These are phyloP conservation scores for Gopherus flavomarginatus DNA, from an alignment of 2,113 vertebrate genomes.

Conservation along the genomic window DNA sequence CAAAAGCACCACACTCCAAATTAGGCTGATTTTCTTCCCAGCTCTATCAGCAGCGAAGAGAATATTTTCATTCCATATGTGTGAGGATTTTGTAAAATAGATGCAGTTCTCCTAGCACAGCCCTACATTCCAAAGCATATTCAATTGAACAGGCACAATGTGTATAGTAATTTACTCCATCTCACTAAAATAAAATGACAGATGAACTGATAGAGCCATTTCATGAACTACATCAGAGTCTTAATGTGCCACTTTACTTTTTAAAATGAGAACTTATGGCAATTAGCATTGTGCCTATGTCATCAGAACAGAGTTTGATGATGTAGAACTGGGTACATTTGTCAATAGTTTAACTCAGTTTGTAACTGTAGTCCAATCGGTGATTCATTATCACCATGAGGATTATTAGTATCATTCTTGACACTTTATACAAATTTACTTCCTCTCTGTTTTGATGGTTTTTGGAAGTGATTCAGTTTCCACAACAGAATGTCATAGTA, in stretches of 20 bases:
- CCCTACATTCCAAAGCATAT: not conserved
- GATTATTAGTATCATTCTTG: constrained; percentile 48
- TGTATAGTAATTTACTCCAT: constrained; percentile 18
- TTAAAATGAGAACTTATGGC: constrained; percentile 9
- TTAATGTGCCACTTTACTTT: rapidly evolving
- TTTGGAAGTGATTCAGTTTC: constrained; percentile 47
- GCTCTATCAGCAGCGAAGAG: not conserved
- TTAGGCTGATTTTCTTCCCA: not conserved
- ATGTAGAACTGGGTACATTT: not conserved
- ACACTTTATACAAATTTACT: constrained; percentile 39
- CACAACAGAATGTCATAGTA: constrained; percentile 53
- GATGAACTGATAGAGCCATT: not conserved
- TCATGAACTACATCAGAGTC: constrained; percentile 14
- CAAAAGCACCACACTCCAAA: not conserved
- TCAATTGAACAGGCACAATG: not conserved
- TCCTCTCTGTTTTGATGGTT: not conserved
- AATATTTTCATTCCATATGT: not conserved
- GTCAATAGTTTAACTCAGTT: not conserved
- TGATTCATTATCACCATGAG: not conserved
- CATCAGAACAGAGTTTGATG: constrained; percentile 18
- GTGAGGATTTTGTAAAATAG: constrained; percentile 6
- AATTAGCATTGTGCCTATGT: not conserved
- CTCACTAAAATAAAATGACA: constrained; percentile 2
- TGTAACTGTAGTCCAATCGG: not conserved
- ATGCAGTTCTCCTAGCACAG: not conserved